Conservation (phyloP, 2,888 invertebrate genomes). For the Stenolophus ochropezus region DNA sequence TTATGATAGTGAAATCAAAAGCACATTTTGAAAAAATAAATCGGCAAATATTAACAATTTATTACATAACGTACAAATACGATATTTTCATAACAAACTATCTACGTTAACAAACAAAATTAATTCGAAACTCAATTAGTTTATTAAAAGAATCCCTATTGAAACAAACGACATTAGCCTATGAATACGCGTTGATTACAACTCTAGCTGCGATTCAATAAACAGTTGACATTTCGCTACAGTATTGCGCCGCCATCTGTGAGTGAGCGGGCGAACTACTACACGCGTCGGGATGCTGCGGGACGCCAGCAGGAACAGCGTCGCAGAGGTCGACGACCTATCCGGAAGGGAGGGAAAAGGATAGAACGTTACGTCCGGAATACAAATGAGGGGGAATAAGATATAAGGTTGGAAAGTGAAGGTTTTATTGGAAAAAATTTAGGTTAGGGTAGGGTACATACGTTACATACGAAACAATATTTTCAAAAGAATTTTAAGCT, state of each 20-base stretch:
- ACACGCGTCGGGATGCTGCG: slow-evolving; percentile 2
- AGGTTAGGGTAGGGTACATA: background rate
- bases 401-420: background rate
- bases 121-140: background rate
- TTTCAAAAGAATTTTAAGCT: background rate
- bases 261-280: background rate
- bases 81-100: background rate
- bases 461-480: background rate
- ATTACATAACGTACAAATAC: no score
- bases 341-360: background rate
- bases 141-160: background rate
- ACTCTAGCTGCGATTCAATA: background rate
- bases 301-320: background rate
- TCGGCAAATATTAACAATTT: no score
- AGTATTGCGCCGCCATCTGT: slow-evolving; percentile 1
- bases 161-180: background rate
- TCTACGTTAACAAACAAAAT: background rate
- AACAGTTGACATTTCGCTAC: slow-evolving; percentile 9
- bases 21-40: no score
- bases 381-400: background rate
- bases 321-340: slow-evolving; percentile 16
- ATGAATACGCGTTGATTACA: slow-evolving; percentile 22
- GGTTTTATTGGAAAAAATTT: background rate
- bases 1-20: no score
- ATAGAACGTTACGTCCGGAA: background rate